A percentile compares a stretch with the other conserved stretches of the same genome.
Evolutionary conservation across 92 coral and sea anemone species (phyloP).

Genomic region (Actinernus sp.): DNA sequence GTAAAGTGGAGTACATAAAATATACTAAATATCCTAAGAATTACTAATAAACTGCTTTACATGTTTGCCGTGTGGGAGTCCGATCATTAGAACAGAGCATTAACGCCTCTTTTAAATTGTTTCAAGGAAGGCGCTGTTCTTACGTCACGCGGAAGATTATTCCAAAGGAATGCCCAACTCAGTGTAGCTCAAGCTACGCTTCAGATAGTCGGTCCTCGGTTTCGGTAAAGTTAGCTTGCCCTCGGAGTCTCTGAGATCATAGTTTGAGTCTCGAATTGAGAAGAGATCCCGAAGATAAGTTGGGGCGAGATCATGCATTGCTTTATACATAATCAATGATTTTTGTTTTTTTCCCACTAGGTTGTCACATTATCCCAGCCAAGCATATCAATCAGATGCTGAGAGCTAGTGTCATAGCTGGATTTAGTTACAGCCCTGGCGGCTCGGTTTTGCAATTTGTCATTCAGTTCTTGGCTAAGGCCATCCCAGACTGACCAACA

Average conservation of each 20-base stretch:
- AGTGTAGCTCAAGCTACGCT: not conserved
- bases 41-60: slow-evolving; percentile 8
- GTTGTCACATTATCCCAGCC: not conserved
- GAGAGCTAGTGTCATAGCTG: slow-evolving; percentile 4
- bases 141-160: not conserved
- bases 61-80: not conserved
- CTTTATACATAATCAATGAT: not conserved
- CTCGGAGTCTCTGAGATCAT: not conserved
- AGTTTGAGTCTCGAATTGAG: not conserved
- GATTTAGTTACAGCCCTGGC: not conserved
- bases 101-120: not conserved
- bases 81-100: not conserved
- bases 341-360: not conserved
- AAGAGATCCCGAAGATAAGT: not conserved
- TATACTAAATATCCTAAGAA: too few relatives aligned
- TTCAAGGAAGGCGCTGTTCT: not conserved
- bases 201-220: not conserved
- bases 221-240: not conserved
- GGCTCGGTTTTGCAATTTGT: slow-evolving; percentile 1
- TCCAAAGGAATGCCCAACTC: slow-evolving; percentile 7
- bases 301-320: not conserved
- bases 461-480: not conserved
- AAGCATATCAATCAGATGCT: not conserved
- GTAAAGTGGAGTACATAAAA: not conserved
- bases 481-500: slow-evolving; percentile 7